Conservation (phyloP, 2,797 vertebrate species). For the Cossypha polioptera region DNA sequence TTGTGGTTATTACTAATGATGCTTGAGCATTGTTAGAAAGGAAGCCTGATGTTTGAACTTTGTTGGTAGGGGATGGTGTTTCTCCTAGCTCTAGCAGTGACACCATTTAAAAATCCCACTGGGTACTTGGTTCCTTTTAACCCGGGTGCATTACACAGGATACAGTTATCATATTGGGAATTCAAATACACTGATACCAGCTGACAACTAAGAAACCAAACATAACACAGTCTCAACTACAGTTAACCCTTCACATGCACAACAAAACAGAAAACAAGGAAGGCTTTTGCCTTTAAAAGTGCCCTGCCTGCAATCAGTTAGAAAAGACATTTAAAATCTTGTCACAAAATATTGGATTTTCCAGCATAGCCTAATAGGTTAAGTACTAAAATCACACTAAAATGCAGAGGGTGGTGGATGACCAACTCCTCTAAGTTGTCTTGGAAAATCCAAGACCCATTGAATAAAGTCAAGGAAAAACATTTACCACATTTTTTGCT, state of each 20-base stretch:
- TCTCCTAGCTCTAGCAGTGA: neutral
- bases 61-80: neutral
- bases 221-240: neutral
- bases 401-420: conserved; percentile 2
- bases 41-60: neutral
- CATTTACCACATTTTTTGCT: conserved; percentile 69
- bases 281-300: conserved; percentile 57
- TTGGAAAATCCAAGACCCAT: conserved; percentile 50
- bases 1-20: neutral
- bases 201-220: conserved; percentile 32
- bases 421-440: conserved; percentile 14
- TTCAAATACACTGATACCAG: conserved; percentile 38
- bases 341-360: conserved; percentile 47
- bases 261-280: conserved; percentile 31
- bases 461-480: conserved; percentile 61
- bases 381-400: conserved; percentile 40
- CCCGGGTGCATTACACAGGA: neutral
- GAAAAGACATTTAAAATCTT: conserved; percentile 50
- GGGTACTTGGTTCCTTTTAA: neutral
- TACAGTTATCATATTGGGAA: conserved; percentile 13
- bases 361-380: neutral
- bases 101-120: conserved; percentile 9
- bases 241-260: conserved; percentile 65
- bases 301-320: conserved; percentile 43
- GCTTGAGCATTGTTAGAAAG: neutral